Conservation (phyloP, 1,140 invertebrate genomes). For the Drosophila serrata region DNA sequence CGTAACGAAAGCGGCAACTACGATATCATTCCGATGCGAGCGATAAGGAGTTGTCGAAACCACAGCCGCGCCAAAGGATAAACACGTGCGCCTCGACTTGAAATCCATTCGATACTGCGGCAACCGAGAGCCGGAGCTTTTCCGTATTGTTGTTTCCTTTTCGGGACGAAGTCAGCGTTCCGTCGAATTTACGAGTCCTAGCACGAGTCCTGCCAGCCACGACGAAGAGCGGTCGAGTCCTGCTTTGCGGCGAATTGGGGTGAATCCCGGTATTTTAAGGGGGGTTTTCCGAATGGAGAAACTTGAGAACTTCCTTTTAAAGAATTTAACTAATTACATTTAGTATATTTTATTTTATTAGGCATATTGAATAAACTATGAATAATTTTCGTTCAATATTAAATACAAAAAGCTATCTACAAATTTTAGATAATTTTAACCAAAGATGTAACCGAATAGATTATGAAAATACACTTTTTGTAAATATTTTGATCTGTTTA, state of each 20-base stretch:
- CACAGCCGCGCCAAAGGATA: conserved; percentile 30
- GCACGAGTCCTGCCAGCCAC: conserved; percentile 12
- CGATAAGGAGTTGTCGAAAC: conserved; percentile 37
- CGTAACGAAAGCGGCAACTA: conserved; percentile 6
- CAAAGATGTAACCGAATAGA: no score
- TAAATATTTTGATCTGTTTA: no score
- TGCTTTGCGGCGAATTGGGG: conserved; percentile 19
- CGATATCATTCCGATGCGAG: conserved; percentile 31
- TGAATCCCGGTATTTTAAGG: conserved; percentile 11
- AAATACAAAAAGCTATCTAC: neutral
- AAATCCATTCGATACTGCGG: conserved; percentile 71
- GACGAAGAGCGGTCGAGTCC: neutral
- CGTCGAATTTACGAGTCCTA: neutral
- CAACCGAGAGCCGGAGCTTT: conserved; percentile 33
- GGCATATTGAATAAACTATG: neutral
- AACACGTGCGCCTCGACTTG: conserved; percentile 69
- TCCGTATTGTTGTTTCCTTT: conserved; percentile 23
- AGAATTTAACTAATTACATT: neutral
- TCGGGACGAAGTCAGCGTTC: conserved; percentile 16
- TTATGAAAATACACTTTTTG: no score
- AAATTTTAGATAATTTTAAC: no score
- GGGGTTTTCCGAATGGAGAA: neutral
- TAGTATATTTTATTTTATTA: neutral
- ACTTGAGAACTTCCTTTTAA: neutral
- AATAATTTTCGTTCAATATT: neutral